Evolutionary conservation across 2,113 vertebrate genomes (phyloP).

Genomic region (Ahaetulla prasina): DNA sequence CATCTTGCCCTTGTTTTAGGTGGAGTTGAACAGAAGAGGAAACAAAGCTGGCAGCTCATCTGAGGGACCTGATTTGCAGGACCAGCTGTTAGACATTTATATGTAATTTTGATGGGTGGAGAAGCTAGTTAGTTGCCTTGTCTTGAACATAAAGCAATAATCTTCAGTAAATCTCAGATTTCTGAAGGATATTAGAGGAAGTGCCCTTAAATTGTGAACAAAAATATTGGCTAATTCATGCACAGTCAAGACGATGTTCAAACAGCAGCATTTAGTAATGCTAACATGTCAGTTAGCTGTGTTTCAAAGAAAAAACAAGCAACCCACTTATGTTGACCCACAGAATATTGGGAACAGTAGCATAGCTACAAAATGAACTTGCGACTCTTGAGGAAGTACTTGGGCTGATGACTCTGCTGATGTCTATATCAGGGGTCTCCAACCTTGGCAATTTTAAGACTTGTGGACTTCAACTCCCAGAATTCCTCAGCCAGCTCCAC

Average conservation of each 20-base stretch:
- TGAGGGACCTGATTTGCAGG: neutral
- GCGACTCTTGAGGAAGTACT: neutral
- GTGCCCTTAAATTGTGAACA: neutral
- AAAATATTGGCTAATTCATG: neutral
- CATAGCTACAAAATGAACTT: neutral
- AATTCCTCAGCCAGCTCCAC: too few relatives aligned
- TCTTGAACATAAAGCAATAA: neutral
- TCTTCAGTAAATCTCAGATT: neutral
- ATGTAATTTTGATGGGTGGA: conserved; percentile 18
- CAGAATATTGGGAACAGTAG: neutral
- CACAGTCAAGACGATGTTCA: neutral
- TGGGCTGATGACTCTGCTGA: neutral
- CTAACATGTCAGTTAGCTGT: neutral
- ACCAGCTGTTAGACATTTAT: neutral
- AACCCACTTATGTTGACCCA: neutral
- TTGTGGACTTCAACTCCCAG: too few relatives aligned
- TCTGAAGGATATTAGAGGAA: neutral
- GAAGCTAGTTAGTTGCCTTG: neutral
- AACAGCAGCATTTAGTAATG: neutral
- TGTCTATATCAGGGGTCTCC: too few relatives aligned
- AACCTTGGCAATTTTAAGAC: too few relatives aligned
- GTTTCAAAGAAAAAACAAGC: neutral
- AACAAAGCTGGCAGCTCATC: neutral
- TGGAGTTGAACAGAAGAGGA: neutral
- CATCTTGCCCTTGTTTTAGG: neutral